A percentile compares a stretch with the other conserved stretches of the same genome.
Evolutionary conservation across 2,888 invertebrate genomes (phyloP).

Genomic region (Acronicta leporina): DNA sequence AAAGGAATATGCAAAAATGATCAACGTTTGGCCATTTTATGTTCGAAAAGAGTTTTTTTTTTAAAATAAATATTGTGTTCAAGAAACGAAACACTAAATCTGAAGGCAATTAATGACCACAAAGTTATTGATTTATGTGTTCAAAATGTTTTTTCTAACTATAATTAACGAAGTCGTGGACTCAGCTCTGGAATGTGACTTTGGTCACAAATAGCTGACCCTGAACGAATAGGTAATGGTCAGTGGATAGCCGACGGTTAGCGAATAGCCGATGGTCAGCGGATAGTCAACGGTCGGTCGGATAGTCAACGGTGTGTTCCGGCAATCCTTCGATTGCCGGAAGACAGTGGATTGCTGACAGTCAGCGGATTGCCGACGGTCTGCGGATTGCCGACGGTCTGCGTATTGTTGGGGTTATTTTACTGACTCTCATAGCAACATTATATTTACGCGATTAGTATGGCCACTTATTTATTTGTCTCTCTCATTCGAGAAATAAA

Average conservation of each 20-base stretch:
- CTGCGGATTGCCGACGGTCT: not conserved
- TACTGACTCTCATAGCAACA: slow-evolving; percentile 3
- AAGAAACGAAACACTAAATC: slow-evolving; percentile 16
- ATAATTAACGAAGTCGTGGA: slow-evolving; percentile 20
- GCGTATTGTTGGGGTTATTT: too few relatives aligned
- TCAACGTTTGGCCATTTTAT: slow-evolving; percentile 12
- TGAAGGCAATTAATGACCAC: slow-evolving; percentile 13
- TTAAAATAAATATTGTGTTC: slow-evolving; percentile 18
- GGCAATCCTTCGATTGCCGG: too few relatives aligned
- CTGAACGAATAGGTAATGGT: slow-evolving; percentile 7
- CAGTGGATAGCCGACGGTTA: slow-evolving; percentile 5
- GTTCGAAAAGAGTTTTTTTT: slow-evolving; percentile 10
- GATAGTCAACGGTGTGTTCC: too few relatives aligned
- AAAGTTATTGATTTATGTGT: not conserved
- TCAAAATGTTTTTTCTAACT: slow-evolving; percentile 22
- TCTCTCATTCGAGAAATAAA: slow-evolving; percentile 31
- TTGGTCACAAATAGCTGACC: too few relatives aligned
- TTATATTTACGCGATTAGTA: slow-evolving; percentile 19
- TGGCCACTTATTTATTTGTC: slow-evolving; percentile 25
- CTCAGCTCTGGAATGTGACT: slow-evolving; percentile 11
- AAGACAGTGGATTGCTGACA: too few relatives aligned
- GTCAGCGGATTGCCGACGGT: slow-evolving; percentile 7
- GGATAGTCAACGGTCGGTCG: not conserved
- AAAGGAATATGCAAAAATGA: slow-evolving; percentile 7
- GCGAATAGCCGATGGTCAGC: slow-evolving; percentile 1